These are phyloP conservation scores for Poecilia picta DNA, from an alignment of 2,797 vertebrate genomes.

Conservation along the genomic window DNA sequence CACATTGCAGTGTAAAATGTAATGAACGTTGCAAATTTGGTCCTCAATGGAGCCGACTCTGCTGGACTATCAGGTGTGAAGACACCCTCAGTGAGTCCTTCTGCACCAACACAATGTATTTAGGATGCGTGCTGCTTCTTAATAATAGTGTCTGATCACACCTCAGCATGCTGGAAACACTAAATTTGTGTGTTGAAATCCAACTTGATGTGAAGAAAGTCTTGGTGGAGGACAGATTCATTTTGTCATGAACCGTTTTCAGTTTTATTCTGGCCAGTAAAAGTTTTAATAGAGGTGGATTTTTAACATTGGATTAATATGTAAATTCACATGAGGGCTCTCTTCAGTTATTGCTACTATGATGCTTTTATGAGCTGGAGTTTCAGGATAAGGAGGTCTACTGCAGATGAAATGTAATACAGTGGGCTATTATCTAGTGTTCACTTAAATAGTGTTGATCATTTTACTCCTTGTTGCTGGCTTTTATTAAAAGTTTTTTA, in stretches of 20 bases:
- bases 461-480: constrained; percentile 24
- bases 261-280: constrained; percentile 82
- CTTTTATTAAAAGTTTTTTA: constrained; percentile 22
- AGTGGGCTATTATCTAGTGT: constrained; percentile 52
- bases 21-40: no score
- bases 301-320: constrained; percentile 86
- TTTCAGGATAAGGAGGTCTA: constrained; percentile 80
- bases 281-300: constrained; percentile 77
- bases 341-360: constrained; percentile 78
- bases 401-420: constrained; percentile 73
- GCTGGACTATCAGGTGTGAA: no score
- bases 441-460: constrained; percentile 49
- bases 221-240: constrained; percentile 73
- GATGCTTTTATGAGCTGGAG: constrained; percentile 85
- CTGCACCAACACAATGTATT: constrained; percentile 18
- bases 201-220: constrained; percentile 63
- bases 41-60: no score
- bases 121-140: constrained; percentile 28
- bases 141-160: constrained; percentile 40
- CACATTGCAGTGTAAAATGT: no score
- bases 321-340: constrained; percentile 80
- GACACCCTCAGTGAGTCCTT: constrained; percentile 27
- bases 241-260: constrained; percentile 81
- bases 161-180: constrained; percentile 31
- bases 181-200: constrained; percentile 63